Conservation (phyloP, 2,113 vertebrate species). For the Leucopsar rothschildi region DNA sequence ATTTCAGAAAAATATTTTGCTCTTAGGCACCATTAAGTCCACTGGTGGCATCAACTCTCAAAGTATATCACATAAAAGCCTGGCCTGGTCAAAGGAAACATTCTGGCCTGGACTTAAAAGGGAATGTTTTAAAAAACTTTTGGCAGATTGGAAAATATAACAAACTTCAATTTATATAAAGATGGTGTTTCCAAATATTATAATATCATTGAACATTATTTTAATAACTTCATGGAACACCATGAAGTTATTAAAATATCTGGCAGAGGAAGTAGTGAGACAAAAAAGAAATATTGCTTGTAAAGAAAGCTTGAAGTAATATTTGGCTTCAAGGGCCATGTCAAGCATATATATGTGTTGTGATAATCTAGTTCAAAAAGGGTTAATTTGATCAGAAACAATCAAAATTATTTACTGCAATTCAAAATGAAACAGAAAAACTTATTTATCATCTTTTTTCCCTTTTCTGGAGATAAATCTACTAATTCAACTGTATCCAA, state of each 20-base stretch:
- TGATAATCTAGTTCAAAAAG: neutral
- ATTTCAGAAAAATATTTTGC: neutral
- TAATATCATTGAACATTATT: neutral
- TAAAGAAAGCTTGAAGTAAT: neutral
- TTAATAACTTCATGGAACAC: neutral
- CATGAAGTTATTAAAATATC: neutral
- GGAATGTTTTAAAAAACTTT: neutral
- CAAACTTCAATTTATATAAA: neutral
- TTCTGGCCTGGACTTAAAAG: neutral
- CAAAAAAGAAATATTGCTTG: neutral
- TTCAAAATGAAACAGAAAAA: neutral
- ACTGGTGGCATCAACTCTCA: neutral
- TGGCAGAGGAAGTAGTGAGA: neutral
- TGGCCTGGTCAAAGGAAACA: neutral
- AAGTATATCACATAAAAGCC: neutral
- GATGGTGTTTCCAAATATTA: neutral
- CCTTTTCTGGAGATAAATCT: neutral
- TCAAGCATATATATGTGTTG: rapidly evolving
- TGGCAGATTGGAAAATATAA: neutral
- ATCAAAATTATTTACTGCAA: neutral
- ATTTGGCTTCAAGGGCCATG: neutral
- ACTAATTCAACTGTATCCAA: neutral
- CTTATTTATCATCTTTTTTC: rapidly evolving
- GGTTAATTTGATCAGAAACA: neutral
- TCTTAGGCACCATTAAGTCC: neutral